Evolutionary conservation across 2,113 vertebrate genomes (phyloP).

Genomic region (Sorex fumeus): DNA sequence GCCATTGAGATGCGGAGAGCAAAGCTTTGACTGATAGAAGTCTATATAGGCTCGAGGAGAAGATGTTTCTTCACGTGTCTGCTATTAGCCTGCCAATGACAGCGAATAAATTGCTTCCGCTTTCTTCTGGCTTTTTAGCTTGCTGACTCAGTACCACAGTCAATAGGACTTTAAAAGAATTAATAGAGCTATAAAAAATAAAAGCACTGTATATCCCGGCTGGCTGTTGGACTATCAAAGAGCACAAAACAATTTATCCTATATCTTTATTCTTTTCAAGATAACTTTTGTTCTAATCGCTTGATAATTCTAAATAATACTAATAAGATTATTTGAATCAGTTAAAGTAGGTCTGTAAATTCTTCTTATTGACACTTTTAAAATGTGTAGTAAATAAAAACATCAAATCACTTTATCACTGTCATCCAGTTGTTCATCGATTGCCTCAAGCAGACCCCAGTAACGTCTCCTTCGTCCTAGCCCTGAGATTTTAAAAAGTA

Average conservation of each 20-base stretch:
- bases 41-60: background rate
- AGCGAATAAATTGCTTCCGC: conserved; percentile 10
- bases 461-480: too few relatives aligned
- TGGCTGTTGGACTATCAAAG: background rate
- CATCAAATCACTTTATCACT: background rate
- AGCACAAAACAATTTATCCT: conserved; percentile 1
- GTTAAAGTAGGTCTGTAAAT: conserved; percentile 36
- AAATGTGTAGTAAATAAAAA: conserved; percentile 42
- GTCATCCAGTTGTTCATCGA: too few relatives aligned
- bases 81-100: too few relatives aligned
- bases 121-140: conserved; percentile 4
- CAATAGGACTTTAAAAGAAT: conserved; percentile 19
- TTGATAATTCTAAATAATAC: conserved; percentile 2
- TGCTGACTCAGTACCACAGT: conserved; percentile 1
- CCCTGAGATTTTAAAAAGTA: too few relatives aligned
- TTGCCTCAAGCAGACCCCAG: too few relatives aligned
- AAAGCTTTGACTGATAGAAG: background rate
- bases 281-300: conserved; percentile 22
- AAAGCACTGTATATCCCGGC: background rate
- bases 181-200: conserved; percentile 35
- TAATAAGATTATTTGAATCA: conserved; percentile 15
- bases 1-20: background rate
- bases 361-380: background rate
- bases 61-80: background rate
- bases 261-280: conserved; percentile 58